Conservation (phyloP, 2,888 invertebrate genomes). For the Ormyrus thymus region DNA sequence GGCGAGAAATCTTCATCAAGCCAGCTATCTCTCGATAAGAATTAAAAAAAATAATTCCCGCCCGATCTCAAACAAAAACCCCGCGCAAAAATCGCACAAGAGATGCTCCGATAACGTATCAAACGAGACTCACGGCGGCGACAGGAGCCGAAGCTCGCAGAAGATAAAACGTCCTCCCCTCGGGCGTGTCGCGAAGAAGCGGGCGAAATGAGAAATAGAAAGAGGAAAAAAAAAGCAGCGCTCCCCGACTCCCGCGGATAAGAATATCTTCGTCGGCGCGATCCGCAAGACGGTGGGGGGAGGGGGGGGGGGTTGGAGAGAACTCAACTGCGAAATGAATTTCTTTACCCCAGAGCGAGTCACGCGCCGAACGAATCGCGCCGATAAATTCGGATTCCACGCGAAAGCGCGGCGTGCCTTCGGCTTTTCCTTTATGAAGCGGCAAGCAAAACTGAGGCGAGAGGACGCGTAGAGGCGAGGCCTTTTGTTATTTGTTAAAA, state of each 20-base stretch:
- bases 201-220: not conserved
- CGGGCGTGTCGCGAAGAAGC: not conserved
- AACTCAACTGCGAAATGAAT: conserved; percentile 19
- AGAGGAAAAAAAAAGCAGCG: not conserved
- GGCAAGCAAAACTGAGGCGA: too few species aligned
- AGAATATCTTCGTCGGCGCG: not conserved
- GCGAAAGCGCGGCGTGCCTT: not conserved
- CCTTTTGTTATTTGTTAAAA: conserved; percentile 12
- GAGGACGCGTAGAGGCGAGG: not conserved
- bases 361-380: conserved; percentile 27
- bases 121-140: not conserved
- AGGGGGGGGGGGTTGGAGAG: not conserved
- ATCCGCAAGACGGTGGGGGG: too few species aligned
- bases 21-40: too few species aligned
- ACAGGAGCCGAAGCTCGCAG: not conserved
- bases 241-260: not conserved
- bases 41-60: too few species aligned
- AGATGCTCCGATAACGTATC: not conserved
- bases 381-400: conserved; percentile 36
- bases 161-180: not conserved
- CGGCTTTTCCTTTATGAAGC: too few species aligned
- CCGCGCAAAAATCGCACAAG: not conserved
- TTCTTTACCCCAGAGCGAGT: conserved; percentile 7
- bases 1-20: too few species aligned
- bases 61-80: too few species aligned